Base-by-base conservation (phyloP, 2,888 invertebrate species). In the Thyatira batis region DNA sequence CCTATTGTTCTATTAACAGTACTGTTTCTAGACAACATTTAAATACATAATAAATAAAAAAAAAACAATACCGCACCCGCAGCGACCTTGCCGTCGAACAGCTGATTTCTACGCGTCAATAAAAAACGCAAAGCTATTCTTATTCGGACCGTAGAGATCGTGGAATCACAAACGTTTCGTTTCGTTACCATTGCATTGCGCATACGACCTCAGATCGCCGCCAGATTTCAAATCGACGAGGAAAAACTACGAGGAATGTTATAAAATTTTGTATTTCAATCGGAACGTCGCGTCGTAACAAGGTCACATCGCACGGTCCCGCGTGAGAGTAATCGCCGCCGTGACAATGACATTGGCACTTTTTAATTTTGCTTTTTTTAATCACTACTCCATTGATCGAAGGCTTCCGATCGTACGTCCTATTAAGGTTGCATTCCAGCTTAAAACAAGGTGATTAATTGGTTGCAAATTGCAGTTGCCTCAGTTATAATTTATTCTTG, bases 321-420 rank as follows among this genome's bases (percentile, higher is more conserved):
- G 51, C 51, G 58, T 55, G 54, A 55, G 58, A 53, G 53, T 51
- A 23, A n/a, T 54, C 51, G 43, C 50, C 60, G 66, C 75, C 75
- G 61, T 80, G 80, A 68, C 82, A 78, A 54, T 83, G 83, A 78
- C 83, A 82, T 54, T 82, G 80, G 67, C 71, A 74, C 68, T 80
- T 71, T 69, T 73, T 69, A 62, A 59, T 20, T 55, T 68, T 68
- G 6, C 9, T 45, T 13, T 20, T n/a, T 21, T 20, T 23, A 23
- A 45, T 45, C 45, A 23, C 45, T 2, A 20, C 46, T 48, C 64
- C 58, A 75, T 58, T 54, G 63, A 65, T 63, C 57, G 58, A 65
- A 71, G 65, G 57, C 56, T 65, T 71, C 55, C 58, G 63, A 65
- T 67, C 51, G 50, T 43, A 49, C 55, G 33, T 58, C 55, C 53